Conservation (phyloP, 64 coral and sea anemone genomes). For the Montipora foliosa region DNA sequence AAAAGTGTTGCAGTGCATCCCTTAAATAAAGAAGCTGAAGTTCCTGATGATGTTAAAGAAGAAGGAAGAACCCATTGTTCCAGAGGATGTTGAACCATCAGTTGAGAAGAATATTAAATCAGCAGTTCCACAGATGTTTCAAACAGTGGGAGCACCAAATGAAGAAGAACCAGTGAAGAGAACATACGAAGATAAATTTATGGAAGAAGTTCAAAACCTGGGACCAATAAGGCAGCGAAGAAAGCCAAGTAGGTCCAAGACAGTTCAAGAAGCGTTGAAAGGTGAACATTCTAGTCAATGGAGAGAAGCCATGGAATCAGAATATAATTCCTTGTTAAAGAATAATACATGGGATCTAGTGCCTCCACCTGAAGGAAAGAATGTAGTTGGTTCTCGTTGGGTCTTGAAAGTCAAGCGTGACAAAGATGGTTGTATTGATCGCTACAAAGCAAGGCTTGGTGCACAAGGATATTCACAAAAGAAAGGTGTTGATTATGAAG, state of each 20-base stretch:
- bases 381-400: slow-evolving; percentile 60
- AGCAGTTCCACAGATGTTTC: slow-evolving; percentile 39
- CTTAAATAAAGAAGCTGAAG: not conserved
- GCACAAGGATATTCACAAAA: slow-evolving; percentile 73
- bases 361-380: slow-evolving; percentile 59
- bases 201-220: slow-evolving; percentile 78
- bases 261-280: slow-evolving; percentile 60
- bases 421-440: slow-evolving; percentile 50
- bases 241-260: slow-evolving; percentile 35
- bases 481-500: slow-evolving; percentile 70
- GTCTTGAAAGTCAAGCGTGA: slow-evolving; percentile 59
- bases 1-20: slow-evolving; percentile 28
- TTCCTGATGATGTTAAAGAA: not conserved
- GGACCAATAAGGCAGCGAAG: slow-evolving; percentile 57
- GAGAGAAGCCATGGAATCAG: slow-evolving; percentile 51
- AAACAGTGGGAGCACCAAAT: slow-evolving; percentile 57
- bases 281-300: slow-evolving; percentile 39
- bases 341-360: slow-evolving; percentile 71
- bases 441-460: slow-evolving; percentile 38
- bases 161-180: slow-evolving; percentile 44
- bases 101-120: not conserved
- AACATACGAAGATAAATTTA: slow-evolving; percentile 69
- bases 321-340: slow-evolving; percentile 42
- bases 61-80: slow-evolving; percentile 6
- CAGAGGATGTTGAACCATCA: slow-evolving; percentile 20